Conservation (phyloP, 1,140 invertebrate species). For the Matsumurasca onukii region DNA sequence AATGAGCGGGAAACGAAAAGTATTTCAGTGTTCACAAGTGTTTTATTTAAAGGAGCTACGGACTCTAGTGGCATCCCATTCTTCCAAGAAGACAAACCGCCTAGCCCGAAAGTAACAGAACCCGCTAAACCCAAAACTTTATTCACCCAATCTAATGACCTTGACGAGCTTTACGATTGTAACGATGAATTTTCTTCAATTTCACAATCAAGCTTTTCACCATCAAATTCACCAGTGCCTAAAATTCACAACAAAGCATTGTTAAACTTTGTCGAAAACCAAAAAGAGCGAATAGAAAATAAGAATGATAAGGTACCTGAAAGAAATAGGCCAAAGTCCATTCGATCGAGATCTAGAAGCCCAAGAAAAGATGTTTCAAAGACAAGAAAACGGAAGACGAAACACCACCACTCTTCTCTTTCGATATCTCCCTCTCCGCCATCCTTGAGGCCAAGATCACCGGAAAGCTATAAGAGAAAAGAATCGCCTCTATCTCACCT, state of each 20-base stretch:
- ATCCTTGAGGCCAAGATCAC: background rate
- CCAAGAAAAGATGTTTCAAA: background rate
- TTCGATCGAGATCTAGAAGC: background rate
- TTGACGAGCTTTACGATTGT: conserved; percentile 8
- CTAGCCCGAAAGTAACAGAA: background rate
- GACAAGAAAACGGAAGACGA: background rate
- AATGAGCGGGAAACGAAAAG: conserved; percentile 4
- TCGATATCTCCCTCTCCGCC: conserved; percentile 14
- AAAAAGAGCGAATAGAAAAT: background rate
- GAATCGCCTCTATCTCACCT: background rate
- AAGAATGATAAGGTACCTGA: background rate
- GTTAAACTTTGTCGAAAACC: conserved; percentile 10
- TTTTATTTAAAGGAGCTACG: background rate
- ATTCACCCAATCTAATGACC: background rate
- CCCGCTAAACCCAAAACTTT: background rate
- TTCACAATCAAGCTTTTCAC: conserved; percentile 12
- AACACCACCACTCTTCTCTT: conserved; percentile 2
- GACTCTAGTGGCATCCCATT: background rate
- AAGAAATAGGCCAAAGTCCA: background rate
- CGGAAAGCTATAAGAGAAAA: conserved; percentile 1
- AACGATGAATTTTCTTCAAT: conserved; percentile 8
- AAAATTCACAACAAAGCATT: conserved; percentile 11
- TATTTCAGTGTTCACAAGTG: conserved; percentile 14
- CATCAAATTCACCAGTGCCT: conserved; percentile 12
- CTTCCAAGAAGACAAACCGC: background rate